phyloP scores from a whole-genome alignment of 2,888 invertebrate genomes.

The Macrophya alboannulata region DNA sequence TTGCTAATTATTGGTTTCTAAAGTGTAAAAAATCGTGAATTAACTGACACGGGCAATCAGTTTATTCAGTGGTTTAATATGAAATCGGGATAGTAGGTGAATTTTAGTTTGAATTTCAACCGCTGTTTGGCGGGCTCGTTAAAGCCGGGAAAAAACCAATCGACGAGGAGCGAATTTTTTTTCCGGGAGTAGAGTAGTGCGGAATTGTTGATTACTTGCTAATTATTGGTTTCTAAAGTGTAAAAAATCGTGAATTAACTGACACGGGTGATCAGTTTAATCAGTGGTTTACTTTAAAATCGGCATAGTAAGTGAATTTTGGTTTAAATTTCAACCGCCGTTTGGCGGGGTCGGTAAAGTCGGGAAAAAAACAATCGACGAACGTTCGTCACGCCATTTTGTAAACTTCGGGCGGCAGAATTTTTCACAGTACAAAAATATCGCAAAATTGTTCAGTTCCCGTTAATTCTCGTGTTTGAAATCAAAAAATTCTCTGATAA shows the following conservation, averaged over 20 bases:
- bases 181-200: neutral
- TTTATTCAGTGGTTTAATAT: too few relatives aligned
- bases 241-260: neutral
- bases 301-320: neutral
- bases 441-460: neutral
- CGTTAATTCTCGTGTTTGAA: neutral
- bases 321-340: neutral
- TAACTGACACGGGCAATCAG: neutral
- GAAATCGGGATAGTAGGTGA: too few relatives aligned
- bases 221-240: neutral
- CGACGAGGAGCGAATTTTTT: neutral
- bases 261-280: neutral
- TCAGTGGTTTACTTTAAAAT: neutral
- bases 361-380: neutral
- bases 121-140: neutral
- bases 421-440: neutral
- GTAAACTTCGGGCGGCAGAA: neutral
- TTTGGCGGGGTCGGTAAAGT: constrained; percentile 14
- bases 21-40: neutral
- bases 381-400: neutral
- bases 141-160: neutral
- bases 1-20: neutral
- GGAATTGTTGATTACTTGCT: neutral
- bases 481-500: too few relatives aligned
- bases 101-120: too few relatives aligned